Percentiles rank a stretch among this genome's conserved stretches.
These are phyloP conservation scores for Hestina assimilis DNA, from an alignment of 1,140 invertebrate species.

Conservation along the genomic window DNA sequence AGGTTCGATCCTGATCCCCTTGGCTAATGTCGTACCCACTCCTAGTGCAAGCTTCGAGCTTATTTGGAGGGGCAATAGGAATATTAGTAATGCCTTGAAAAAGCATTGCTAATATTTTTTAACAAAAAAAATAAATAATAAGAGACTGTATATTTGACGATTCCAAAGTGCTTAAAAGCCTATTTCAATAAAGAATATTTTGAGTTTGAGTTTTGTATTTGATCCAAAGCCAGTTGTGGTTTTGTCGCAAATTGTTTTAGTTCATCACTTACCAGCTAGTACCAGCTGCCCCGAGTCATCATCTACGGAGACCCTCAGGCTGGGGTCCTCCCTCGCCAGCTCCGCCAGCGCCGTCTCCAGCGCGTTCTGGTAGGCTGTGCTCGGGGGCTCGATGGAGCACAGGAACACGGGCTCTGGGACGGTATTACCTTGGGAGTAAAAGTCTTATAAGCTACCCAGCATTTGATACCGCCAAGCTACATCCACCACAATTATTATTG, in stretches of 20 bases:
- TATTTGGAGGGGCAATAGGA: too few species aligned
- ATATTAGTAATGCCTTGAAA: too few species aligned
- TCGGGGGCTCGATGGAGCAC: slow-evolving; percentile 96
- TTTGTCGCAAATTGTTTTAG: neutral
- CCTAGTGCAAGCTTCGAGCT: too few species aligned
- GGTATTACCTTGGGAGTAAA: slow-evolving; percentile 74
- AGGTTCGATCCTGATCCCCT: too few species aligned
- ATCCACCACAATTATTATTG: too few species aligned
- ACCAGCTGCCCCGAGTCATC: slow-evolving; percentile 92
- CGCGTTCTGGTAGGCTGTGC: slow-evolving; percentile 84
- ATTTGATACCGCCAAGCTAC: too few species aligned
- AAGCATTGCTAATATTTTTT: too few species aligned
- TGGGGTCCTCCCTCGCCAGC: slow-evolving; percentile 96
- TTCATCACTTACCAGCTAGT: slow-evolving; percentile 80
- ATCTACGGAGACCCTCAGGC: slow-evolving; percentile 88
- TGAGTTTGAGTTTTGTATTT: too few species aligned
- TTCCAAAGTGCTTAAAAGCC: too few species aligned
- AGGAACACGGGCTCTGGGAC: slow-evolving; percentile 97
- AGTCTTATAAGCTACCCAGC: neutral
- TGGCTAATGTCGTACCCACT: too few species aligned
- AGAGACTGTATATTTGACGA: neutral
- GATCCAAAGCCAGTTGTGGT: neutral
- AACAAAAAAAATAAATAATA: neutral
- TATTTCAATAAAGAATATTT: too few species aligned
- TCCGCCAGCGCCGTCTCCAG: slow-evolving; percentile 92